Percentiles rank a stretch among this genome's conserved stretches.
phyloP scores from a whole-genome alignment of 2,797 vertebrate species.

The Knipowitschia caucasica region DNA sequence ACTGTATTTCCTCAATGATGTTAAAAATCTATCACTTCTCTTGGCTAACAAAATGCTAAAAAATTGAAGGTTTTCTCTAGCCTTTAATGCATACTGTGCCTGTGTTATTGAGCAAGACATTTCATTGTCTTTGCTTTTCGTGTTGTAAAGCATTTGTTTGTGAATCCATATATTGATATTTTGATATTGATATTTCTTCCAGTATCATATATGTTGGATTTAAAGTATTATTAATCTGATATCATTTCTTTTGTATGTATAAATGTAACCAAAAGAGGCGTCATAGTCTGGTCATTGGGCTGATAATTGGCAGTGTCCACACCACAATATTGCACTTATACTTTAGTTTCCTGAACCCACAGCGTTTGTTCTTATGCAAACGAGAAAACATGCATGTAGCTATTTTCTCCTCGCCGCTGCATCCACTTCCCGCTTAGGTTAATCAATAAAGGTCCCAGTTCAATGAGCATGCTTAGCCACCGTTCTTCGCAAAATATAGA shows the following conservation, averaged over 20 bases:
- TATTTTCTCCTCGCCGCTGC: slow-evolving; percentile 7
- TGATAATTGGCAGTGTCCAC: neutral
- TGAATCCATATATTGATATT: no score
- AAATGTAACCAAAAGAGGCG: no score
- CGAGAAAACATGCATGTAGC: slow-evolving; percentile 3
- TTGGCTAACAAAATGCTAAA: neutral
- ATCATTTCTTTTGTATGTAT: no score
- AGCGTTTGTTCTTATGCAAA: neutral
- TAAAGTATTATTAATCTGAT: no score
- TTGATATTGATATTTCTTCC: no score
- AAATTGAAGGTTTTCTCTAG: no score
- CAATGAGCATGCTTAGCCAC: slow-evolving; percentile 59
- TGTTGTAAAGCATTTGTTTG: no score
- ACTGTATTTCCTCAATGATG: no score
- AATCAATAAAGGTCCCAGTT: slow-evolving; percentile 24
- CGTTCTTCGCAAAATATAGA: slow-evolving; percentile 43
- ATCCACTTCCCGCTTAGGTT: neutral
- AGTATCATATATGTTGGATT: no score
- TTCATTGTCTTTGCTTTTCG: no score
- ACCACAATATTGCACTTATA: neutral
- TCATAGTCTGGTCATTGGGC: no score
- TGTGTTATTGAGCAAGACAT: neutral
- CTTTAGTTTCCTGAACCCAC: neutral
- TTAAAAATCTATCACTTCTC: neutral
- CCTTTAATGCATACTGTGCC: neutral